Evolutionary conservation across 1,140 invertebrate species (phyloP), one percentile per base, ranked within the genome.

Genomic region (Aphelinus atriplicis): DNA sequence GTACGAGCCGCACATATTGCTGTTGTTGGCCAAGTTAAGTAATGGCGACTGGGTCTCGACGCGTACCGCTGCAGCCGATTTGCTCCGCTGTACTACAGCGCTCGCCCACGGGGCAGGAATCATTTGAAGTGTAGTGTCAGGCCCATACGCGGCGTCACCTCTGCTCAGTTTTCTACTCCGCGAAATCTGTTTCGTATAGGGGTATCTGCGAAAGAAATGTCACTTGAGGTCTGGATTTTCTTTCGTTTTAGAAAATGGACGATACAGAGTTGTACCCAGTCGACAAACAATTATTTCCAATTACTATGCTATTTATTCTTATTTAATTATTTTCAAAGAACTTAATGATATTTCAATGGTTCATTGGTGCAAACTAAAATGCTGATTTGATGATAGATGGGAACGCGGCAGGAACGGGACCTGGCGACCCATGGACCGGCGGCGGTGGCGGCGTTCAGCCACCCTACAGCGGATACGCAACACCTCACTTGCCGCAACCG

Each of bases 381-480:
- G 26, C 26, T 26, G 26, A 26, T 26, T 26, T 26, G 26, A 26
- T 26, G 26, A 26, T 26, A 90, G 89, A 90, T 86, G 88, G 88
- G 46, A 89, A 85, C 80, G 85, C 87, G 3, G 83, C 86, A 66
- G 86, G 86, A 76, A 84, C 84, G 79, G 89, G 81, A 81, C 84
- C 82, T 2, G 85, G 86, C 1, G 85, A 87, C 63, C 84, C 88
- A 48, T 89, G 88, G 85, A 81, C 87, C 71, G 84, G 85, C 60
- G 82, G 86, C 73, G 85, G 87, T 63, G 85, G 84, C 53, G 84
- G 86, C 72, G 83, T 88, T 62, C 84, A 88, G 76, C 85, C 86
- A 79, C 85, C 88, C n/a, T 86, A 86, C 80, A 84, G 87, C 77
- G 86, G 86, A 78, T 88, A 87, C 77, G 84, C 86, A 76, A 84